phyloP scores from a whole-genome alignment of 2,113 vertebrate species.

The Podarcis raffonei region DNA sequence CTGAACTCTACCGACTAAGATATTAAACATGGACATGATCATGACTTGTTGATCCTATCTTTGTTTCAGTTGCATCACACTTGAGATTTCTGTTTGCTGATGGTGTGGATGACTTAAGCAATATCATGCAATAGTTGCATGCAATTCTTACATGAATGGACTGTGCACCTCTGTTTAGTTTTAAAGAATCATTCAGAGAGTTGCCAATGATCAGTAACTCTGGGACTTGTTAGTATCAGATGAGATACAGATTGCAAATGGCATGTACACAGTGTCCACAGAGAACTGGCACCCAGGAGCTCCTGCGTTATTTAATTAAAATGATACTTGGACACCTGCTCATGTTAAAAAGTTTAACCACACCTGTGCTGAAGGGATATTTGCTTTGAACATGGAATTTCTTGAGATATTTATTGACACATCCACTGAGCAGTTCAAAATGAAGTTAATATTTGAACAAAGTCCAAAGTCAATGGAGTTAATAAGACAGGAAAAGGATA shows the following conservation, averaged over 20 bases:
- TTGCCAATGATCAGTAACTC: not conserved
- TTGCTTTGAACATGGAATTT: not conserved
- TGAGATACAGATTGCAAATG: slow-evolving; percentile 4
- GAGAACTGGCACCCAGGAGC: not conserved
- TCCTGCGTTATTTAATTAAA: slow-evolving; percentile 1
- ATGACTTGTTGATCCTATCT: not conserved
- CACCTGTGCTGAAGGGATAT: not conserved
- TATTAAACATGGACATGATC: not conserved
- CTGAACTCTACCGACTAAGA: not conserved
- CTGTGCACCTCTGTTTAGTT: not conserved
- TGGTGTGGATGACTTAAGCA: not conserved
- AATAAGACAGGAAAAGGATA: not conserved
- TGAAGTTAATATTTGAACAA: not conserved
- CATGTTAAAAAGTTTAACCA: not conserved
- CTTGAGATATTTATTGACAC: not conserved
- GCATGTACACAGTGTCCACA: not conserved
- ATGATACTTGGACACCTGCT: slow-evolving; percentile 1
- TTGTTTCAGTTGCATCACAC: slow-evolving; percentile 18
- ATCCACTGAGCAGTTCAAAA: not conserved
- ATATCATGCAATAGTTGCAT: not conserved
- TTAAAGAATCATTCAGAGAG: not conserved
- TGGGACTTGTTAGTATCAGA: not conserved
- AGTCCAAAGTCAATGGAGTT: not conserved
- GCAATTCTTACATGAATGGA: not conserved
- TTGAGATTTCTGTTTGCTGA: not conserved